Conservation (phyloP, 2,113 vertebrate species). For the Myiagra hebetior region DNA sequence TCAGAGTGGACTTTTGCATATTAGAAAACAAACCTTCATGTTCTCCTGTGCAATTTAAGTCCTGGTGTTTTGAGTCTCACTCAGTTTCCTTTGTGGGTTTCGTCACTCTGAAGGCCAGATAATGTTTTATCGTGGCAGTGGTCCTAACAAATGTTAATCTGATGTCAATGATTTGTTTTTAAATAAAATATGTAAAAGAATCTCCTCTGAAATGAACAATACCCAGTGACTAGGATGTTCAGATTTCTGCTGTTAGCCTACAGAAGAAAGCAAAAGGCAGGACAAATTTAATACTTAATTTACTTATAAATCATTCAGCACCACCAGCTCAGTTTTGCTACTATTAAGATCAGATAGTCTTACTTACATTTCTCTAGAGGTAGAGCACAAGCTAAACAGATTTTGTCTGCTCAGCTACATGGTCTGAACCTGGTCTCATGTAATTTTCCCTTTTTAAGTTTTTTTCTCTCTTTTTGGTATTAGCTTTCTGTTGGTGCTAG, state of each 20-base stretch:
- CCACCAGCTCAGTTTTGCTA: neutral
- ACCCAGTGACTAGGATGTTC: neutral
- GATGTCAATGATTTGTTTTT: neutral
- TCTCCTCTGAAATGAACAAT: neutral
- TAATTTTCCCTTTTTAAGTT: neutral
- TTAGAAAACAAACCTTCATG: neutral
- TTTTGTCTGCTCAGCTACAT: neutral
- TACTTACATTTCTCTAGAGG: neutral
- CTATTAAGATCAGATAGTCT: neutral
- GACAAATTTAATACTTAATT: neutral
- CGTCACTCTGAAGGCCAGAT: neutral
- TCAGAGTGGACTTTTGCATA: neutral
- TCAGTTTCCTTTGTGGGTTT: neutral
- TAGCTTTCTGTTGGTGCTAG: neutral
- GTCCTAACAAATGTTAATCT: neutral
- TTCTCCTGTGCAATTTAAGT: neutral
- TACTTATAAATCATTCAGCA: neutral
- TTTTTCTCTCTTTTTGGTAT: neutral
- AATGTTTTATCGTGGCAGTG: neutral
- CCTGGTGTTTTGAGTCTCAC: neutral
- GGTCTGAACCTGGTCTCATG: neutral
- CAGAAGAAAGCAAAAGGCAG: neutral
- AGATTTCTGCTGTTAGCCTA: neutral
- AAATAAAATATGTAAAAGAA: neutral
- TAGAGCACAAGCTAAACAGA: neutral